A percentile compares a stretch with the other conserved stretches of the same genome.
Conservation (phyloP, 1,140 invertebrate genomes). For the Zeugodacus cucurbitae region DNA sequence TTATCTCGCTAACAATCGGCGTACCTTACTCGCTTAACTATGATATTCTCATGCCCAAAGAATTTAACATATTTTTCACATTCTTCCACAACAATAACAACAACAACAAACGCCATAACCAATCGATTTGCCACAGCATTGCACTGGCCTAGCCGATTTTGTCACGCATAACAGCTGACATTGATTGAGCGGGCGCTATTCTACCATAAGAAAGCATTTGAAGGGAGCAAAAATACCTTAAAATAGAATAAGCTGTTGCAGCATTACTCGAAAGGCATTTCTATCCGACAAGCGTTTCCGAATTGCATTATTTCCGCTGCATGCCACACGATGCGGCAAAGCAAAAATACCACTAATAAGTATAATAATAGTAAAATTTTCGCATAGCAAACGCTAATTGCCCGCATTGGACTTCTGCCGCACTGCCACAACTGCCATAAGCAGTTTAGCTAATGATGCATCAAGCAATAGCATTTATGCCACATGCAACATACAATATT, state of each 20-base stretch:
- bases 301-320: slow-evolving; percentile 31
- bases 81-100: no score
- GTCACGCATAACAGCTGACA: not conserved
- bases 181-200: not conserved
- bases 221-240: not conserved
- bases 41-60: no score
- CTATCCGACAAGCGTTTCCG: not conserved
- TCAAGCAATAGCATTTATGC: not conserved
- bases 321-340: not conserved
- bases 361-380: not conserved
- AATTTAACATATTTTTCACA: no score
- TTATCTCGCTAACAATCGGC: no score
- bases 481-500: not conserved
- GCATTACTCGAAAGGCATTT: not conserved
- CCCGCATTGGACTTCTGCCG: not conserved
- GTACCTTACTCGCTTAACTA: no score
- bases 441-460: slow-evolving; percentile 12
- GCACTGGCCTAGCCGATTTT: not conserved
- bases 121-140: not conserved
- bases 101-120: not conserved
- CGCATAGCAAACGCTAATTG: not conserved
- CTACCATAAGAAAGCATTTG: not conserved
- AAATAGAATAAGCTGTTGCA: not conserved
- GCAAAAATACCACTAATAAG: not conserved
- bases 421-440: not conserved